These are phyloP conservation scores for Laodelphax striatellus DNA, from an alignment of 1,140 invertebrate genomes.

Conservation along the genomic window DNA sequence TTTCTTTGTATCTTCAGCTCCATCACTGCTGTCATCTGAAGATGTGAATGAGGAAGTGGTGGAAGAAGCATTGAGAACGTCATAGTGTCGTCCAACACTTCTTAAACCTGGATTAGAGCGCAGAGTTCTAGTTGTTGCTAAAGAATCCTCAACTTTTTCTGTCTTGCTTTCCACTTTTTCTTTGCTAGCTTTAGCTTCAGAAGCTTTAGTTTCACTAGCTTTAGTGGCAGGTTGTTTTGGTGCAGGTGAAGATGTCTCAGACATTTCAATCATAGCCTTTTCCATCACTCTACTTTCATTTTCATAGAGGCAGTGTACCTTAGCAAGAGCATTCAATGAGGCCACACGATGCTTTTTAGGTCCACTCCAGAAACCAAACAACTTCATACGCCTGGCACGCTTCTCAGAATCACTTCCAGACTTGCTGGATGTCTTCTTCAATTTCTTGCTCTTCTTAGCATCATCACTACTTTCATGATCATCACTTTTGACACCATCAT, in stretches of 20 bases:
- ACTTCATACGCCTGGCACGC: slow-evolving; percentile 34
- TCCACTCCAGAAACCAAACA: slow-evolving; percentile 47
- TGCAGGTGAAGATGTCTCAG: background rate
- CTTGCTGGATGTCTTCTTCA: slow-evolving; percentile 19
- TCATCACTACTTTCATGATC: slow-evolving; percentile 12
- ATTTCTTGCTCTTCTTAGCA: slow-evolving; percentile 10
- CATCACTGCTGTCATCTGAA: slow-evolving; percentile 32
- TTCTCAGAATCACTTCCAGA: slow-evolving; percentile 29
- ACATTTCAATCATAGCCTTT: slow-evolving; percentile 10
- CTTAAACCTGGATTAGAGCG: slow-evolving; percentile 59
- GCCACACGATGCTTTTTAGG: slow-evolving; percentile 74
- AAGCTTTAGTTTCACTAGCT: background rate
- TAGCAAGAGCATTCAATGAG: slow-evolving; percentile 79
- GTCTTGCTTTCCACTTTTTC: slow-evolving; percentile 12
- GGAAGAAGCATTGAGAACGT: slow-evolving; percentile 50
- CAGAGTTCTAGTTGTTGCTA: slow-evolving; percentile 42
- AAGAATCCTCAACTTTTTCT: background rate
- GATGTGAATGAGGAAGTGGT: slow-evolving; percentile 34
- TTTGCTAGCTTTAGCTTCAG: slow-evolving; percentile 1
- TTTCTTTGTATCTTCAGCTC: slow-evolving; percentile 26
- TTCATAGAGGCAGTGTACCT: slow-evolving; percentile 83
- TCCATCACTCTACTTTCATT: slow-evolving; percentile 50
- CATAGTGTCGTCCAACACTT: slow-evolving; percentile 71
- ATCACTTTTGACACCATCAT: slow-evolving; percentile 10
- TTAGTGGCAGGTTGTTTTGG: background rate